Evolutionary conservation across 2,113 vertebrate species (phyloP).

Genomic region (Trinectes maculatus): DNA sequence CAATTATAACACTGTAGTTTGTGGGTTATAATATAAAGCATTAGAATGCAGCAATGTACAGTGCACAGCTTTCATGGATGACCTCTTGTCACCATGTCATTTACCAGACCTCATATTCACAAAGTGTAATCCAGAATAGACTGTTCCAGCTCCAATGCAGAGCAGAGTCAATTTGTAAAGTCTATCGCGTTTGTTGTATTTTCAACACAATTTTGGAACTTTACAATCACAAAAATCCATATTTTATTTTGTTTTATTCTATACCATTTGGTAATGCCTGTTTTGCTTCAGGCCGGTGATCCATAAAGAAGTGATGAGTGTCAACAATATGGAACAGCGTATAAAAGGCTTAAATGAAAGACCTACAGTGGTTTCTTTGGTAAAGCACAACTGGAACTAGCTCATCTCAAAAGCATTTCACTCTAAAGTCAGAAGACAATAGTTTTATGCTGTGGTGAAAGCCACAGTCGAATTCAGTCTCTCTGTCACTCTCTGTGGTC

Average conservation of each 20-base stretch:
- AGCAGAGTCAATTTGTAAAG: too few species aligned
- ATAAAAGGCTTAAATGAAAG: constrained; percentile 21
- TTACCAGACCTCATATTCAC: too few species aligned
- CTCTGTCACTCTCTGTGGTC: neutral
- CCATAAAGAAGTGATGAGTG: neutral
- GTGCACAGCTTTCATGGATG: neutral
- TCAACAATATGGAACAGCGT: neutral
- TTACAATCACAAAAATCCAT: too few species aligned
- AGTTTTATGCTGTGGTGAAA: constrained; percentile 8
- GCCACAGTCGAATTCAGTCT: neutral
- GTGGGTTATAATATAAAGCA: neutral
- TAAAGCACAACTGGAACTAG: neutral
- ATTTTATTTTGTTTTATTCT: too few species aligned
- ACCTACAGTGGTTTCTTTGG: neutral
- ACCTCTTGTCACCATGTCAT: too few species aligned
- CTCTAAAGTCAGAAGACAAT: neutral
- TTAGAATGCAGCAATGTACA: neutral
- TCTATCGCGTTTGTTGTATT: too few species aligned
- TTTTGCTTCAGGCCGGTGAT: too few species aligned
- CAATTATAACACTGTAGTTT: neutral
- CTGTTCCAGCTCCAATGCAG: too few species aligned
- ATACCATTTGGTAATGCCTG: too few species aligned
- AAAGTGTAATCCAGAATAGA: too few species aligned
- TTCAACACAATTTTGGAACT: too few species aligned
- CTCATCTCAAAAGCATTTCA: neutral